These are phyloP conservation scores for Micrasema longulum DNA, from an alignment of 1,140 invertebrate species.

Conservation along the genomic window DNA sequence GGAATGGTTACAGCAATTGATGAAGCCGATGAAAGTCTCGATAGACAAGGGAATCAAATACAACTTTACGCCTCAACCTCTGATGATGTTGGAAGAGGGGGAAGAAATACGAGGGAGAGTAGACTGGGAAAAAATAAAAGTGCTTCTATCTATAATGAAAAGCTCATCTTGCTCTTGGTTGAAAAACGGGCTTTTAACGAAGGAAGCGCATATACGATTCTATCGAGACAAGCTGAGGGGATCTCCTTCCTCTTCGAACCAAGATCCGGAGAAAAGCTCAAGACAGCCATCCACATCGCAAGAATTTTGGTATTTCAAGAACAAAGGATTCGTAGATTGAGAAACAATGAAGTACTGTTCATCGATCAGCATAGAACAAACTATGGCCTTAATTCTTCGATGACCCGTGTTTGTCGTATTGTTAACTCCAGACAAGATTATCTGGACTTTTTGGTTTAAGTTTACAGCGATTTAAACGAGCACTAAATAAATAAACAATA, in stretches of 20 bases:
- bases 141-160: not conserved
- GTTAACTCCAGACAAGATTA: too few relatives aligned
- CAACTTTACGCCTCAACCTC: not conserved
- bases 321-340: not conserved
- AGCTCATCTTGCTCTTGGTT: not conserved
- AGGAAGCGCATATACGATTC: slow-evolving; percentile 7
- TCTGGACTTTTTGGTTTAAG: too few relatives aligned
- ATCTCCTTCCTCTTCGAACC: slow-evolving; percentile 1
- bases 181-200: slow-evolving; percentile 30
- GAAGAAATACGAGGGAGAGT: not conserved
- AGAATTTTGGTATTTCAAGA: slow-evolving; percentile 22
- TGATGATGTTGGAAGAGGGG: not conserved
- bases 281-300: not conserved
- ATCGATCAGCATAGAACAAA: too few relatives aligned
- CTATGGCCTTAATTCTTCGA: too few relatives aligned
- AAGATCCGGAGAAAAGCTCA: not conserved
- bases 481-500: too few relatives aligned
- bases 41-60: slow-evolving; percentile 6
- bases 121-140: not conserved
- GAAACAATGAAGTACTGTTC: not conserved
- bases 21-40: not conserved
- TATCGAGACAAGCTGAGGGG: slow-evolving; percentile 20
- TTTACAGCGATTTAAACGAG: too few relatives aligned
- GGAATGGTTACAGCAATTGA: slow-evolving; percentile 7
- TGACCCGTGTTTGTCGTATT: too few relatives aligned